Evolutionary conservation across 2,888 invertebrate genomes (phyloP).

Genomic region (Eurois occulta): DNA sequence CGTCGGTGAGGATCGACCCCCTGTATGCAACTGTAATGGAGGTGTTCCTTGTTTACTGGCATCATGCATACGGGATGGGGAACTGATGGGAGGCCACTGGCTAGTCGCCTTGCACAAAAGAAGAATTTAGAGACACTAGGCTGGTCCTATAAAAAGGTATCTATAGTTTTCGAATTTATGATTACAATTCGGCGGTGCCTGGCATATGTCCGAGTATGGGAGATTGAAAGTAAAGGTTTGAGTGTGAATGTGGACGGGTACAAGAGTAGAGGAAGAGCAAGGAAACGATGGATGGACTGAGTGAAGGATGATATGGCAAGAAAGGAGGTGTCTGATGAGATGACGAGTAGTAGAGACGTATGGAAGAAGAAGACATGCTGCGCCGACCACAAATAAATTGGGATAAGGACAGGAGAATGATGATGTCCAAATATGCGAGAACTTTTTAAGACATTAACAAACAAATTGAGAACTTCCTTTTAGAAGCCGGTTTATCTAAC

Average conservation of each 20-base stretch:
- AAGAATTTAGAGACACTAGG: not conserved
- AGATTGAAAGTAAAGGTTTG: not conserved
- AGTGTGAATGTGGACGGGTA: not conserved
- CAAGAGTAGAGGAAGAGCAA: not conserved
- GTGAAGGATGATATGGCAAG: too few relatives aligned
- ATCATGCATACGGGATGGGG: constrained; percentile 4
- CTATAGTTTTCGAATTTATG: not conserved
- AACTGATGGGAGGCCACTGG: not conserved
- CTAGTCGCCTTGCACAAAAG: not conserved
- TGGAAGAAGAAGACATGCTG: too few relatives aligned
- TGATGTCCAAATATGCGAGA: not conserved
- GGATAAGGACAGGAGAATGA: too few relatives aligned
- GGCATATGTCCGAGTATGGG: not conserved
- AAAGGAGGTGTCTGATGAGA: too few relatives aligned
- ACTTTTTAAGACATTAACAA: not conserved
- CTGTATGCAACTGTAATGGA: constrained; percentile 29
- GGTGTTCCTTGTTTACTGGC: constrained; percentile 21
- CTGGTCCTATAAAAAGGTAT: not conserved
- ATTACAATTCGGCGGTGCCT: not conserved
- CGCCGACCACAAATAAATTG: too few relatives aligned
- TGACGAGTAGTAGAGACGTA: too few relatives aligned
- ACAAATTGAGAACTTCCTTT: not conserved
- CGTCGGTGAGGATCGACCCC: constrained; percentile 13
- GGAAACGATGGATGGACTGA: too few relatives aligned
- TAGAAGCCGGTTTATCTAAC: not conserved